Percentiles rank a stretch among this genome's conserved stretches.
Conservation (phyloP, 2,888 invertebrate genomes). For the Micropterix aruncella region DNA sequence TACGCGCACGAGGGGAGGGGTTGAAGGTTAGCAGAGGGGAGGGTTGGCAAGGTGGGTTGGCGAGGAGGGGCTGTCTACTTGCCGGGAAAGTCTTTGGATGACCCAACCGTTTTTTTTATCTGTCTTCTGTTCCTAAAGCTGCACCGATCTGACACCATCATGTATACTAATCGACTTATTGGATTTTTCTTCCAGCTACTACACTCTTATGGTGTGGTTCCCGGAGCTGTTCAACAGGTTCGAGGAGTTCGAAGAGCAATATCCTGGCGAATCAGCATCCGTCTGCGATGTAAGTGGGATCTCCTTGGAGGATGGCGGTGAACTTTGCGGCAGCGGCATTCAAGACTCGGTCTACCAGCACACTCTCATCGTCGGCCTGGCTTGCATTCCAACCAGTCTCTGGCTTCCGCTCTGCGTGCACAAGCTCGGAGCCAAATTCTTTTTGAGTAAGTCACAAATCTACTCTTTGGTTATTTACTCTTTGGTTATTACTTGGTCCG, state of each 20-base stretch:
- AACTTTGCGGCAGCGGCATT: conserved; percentile 47
- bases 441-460: conserved; percentile 48
- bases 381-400: conserved; percentile 68
- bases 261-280: conserved; percentile 54
- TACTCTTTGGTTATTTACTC: no score
- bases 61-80: no score
- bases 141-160: no score
- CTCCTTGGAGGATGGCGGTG: conserved; percentile 29
- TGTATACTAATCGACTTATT: no score
- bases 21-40: no score
- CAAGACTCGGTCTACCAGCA: conserved; percentile 57
- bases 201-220: conserved; percentile 87
- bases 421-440: conserved; percentile 67
- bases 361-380: conserved; percentile 65
- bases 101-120: no score
- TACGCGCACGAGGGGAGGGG: no score
- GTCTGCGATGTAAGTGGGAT: conserved; percentile 67
- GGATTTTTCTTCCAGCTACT: conserved; percentile 48
- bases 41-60: no score
- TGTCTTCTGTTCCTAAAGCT: no score
- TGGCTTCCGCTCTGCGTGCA: conserved; percentile 69
- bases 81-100: no score
- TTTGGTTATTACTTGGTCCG: no score
- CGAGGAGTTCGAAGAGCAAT: conserved; percentile 52
- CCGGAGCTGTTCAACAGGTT: conserved; percentile 78